Base-by-base conservation (phyloP, 1,140 invertebrate species). In the Tyrophagus putrescentiae region DNA sequence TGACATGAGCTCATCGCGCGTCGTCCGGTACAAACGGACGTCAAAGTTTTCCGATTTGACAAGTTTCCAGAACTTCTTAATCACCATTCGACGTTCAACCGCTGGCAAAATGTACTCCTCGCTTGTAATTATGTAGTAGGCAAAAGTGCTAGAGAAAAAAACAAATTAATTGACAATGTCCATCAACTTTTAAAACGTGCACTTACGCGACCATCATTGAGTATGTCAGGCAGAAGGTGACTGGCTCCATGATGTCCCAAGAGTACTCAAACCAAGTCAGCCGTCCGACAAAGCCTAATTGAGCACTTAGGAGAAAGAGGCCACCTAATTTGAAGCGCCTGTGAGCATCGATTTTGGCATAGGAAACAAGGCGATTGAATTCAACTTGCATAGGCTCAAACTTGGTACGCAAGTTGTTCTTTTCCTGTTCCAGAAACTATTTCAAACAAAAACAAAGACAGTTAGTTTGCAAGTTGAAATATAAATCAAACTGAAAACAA, bases 201-300 rank as follows among this genome's bases (percentile, higher is more conserved):
- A 62, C 61, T 31, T 25, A 62, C 61, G 82, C 84, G 79, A 98
- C 94, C n/a, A 88, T 86, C 16, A 92, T 97, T 28, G 88, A 91
- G 71, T 98, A 98, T 1, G 95, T 98, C 31, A 98, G 90, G 72
- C 98, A 98, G 74, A 98, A 99, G 3, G 95, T 98, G 59, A 98
- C 88, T 1, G 96, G 96, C 73, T 99, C 95, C 91, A 98, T 98
- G 68, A 98, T 98, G 74, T 98, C 94, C 93, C 93, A 98, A 0
- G 90, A 95, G 74, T 98, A 99, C 76, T 98, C 95, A 87, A 90
- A 98, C 93, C 93, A 98, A 3, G 94, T 98, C 0, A 98, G 78
- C 53, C 95, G 78, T 1, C 92, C 93, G 45, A 98, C 76, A 25
- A 95, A 83, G 25, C 95, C 95, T 73, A 97, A 96, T 75, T 99